Base-by-base conservation (phyloP, 2,888 invertebrate genomes). In the Lordiphosa andalusiaca region DNA sequence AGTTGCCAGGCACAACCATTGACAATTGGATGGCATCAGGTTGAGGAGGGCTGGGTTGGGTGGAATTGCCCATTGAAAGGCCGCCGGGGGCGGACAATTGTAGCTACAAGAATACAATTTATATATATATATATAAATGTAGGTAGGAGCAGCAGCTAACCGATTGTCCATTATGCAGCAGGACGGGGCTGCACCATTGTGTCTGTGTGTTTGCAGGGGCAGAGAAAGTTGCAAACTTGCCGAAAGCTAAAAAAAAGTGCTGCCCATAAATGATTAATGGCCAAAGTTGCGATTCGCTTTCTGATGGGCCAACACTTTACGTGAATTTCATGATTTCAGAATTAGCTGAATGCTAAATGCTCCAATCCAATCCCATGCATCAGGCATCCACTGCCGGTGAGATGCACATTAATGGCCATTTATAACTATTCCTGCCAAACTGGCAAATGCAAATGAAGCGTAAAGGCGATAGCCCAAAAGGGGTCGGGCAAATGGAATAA, bases 191-290 rank as follows among this genome's bases (percentile, higher is more conserved):
- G 21, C 6, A 2, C 7, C 35, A 13, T 12, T 25, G 9, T 13
- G 12, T 2, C 2, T 2, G 19, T 2, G 3, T 19, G 19, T 19
- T 4, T 19, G 7, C 39, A 6, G 21, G 25, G 7, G 48, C n/a
- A 37, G 12, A 47, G 40, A 63, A 54, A 67, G 60, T 66, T 61
- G 68, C 41, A 41, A 53, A 59, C 39, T 44, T 49, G 39, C 42
- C 25, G 33, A 51, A 55, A 40, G 55, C 56, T 59, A 53, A 56
- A 62, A 56, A 62, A 56, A 62, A 67, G 62, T 63, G 67, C 63
- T 55, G 63, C 70, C 83, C 75, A 84, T 76, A 82, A 85, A 84
- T 84, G 83, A 86, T 84, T 80, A 85, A 84, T 85, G 86, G 65
- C 38, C 51, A 65, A 72, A 78, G 75, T 84, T 81, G 66, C 53